phyloP scores from a whole-genome alignment of 2,888 invertebrate species.

The Linnaemya tessellans region DNA sequence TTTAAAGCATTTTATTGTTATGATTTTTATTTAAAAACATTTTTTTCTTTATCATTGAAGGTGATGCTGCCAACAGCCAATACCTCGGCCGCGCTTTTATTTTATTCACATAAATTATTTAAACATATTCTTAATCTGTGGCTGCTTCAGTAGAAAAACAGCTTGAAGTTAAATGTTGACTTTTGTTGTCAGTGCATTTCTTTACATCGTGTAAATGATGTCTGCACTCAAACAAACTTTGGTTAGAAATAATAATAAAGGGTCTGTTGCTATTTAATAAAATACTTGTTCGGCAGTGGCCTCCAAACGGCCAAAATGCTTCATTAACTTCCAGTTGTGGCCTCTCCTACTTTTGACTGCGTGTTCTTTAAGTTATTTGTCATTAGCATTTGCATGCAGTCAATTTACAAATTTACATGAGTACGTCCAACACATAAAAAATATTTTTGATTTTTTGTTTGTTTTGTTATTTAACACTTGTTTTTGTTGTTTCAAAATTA shows the following conservation, averaged over 20 bases:
- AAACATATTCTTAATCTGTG: constrained; percentile 1
- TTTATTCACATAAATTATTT: constrained; percentile 4
- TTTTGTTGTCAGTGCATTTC: constrained; percentile 48
- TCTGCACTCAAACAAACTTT: neutral
- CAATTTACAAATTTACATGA: neutral
- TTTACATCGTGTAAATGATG: constrained; percentile 22
- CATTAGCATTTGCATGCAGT: constrained; percentile 24
- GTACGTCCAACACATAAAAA: constrained; percentile 14
- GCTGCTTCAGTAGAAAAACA: neutral
- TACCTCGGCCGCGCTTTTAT: constrained; percentile 20
- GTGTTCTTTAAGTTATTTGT: constrained; percentile 7
- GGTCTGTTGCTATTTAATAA: constrained; percentile 7
- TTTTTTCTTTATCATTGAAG: constrained; percentile 50
- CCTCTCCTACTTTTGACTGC: constrained; percentile 18
- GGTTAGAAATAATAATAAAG: neutral
- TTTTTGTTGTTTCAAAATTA: constrained; percentile 22
- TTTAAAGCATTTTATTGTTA: constrained; percentile 77
- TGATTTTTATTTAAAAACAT: constrained; percentile 64
- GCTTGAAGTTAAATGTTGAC: constrained; percentile 40
- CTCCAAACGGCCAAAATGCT: constrained; percentile 23
- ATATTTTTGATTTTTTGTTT: neutral
- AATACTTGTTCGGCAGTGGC: neutral
- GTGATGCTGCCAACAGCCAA: constrained; percentile 41
- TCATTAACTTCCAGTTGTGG: constrained; percentile 40
- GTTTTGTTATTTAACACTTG: constrained; percentile 24